These are phyloP conservation scores for Petrocephalus sullivani DNA, from an alignment of 2,797 vertebrate genomes.

Conservation along the genomic window DNA sequence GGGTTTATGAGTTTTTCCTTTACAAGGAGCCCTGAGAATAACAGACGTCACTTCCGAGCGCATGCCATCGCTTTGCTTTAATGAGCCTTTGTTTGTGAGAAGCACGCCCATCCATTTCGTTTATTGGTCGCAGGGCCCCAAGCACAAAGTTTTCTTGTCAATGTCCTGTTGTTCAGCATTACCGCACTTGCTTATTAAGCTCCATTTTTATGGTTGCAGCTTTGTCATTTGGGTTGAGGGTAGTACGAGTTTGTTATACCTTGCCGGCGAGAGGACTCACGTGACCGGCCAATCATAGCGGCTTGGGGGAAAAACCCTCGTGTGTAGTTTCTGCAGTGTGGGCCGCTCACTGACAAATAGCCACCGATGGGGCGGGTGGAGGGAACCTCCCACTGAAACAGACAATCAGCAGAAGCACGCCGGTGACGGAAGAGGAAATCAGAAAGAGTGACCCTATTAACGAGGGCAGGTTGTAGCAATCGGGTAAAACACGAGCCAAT, in stretches of 20 bases:
- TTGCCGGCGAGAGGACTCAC: neutral
- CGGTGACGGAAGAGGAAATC: neutral
- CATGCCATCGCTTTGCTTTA: constrained; percentile 10
- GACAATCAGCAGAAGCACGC: constrained; percentile 24
- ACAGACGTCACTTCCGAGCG: constrained; percentile 11
- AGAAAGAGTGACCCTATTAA: constrained; percentile 2
- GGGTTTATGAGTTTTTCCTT: neutral
- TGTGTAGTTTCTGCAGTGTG: neutral
- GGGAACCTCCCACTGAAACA: neutral
- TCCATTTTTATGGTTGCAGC: neutral
- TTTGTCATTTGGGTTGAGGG: neutral
- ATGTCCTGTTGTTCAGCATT: constrained; percentile 13
- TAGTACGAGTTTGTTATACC: neutral
- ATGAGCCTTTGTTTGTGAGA: constrained; percentile 18
- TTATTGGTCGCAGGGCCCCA: constrained; percentile 10
- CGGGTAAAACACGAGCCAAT: constrained; percentile 21
- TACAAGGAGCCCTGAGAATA: neutral
- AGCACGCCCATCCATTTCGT: constrained; percentile 8
- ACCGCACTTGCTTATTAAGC: neutral
- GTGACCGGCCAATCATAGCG: neutral
- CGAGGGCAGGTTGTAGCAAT: constrained; percentile 18
- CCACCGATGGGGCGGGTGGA: neutral
- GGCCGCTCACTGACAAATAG: neutral
- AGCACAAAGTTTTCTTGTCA: neutral
- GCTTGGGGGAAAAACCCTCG: neutral